A percentile compares a stretch with the other conserved stretches of the same genome.
These are phyloP conservation scores for Calcarius lapponicus DNA, from an alignment of 2,797 vertebrate genomes.

Conservation along the genomic window DNA sequence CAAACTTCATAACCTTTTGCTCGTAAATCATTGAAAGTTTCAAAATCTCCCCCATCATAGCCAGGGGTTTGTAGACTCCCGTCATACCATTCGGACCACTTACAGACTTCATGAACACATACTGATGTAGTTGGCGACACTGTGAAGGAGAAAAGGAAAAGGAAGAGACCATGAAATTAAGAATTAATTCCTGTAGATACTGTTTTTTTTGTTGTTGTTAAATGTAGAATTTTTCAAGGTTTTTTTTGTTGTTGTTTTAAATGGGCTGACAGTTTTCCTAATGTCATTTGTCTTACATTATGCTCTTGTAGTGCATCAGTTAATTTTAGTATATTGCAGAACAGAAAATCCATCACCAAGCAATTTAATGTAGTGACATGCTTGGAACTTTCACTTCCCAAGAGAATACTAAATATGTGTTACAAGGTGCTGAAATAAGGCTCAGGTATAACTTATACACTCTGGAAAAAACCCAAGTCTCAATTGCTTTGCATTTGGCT, in stretches of 20 bases:
- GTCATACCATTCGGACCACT: slow-evolving; percentile 81
- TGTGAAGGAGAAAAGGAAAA: neutral
- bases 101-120: slow-evolving; percentile 74
- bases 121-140: neutral
- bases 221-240: neutral
- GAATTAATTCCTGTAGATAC: neutral
- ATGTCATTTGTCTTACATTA: neutral
- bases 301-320: neutral
- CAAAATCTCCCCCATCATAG: slow-evolving; percentile 75
- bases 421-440: neutral
- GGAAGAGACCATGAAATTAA: neutral
- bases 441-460: neutral
- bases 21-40: slow-evolving; percentile 75
- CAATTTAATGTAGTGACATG: neutral
- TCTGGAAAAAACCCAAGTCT: accelerated
- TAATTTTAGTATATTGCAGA: neutral
- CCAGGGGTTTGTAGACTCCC: slow-evolving; percentile 54
- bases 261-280: neutral
- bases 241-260: neutral
- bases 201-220: neutral
- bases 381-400: neutral
- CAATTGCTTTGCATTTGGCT: neutral
- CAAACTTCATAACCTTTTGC: slow-evolving; percentile 71
- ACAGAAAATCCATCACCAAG: neutral
- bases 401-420: neutral